Percentiles rank a stretch among this genome's conserved stretches.
These are phyloP conservation scores for Thereva unica DNA, from an alignment of 2,888 invertebrate genomes.

Conservation along the genomic window DNA sequence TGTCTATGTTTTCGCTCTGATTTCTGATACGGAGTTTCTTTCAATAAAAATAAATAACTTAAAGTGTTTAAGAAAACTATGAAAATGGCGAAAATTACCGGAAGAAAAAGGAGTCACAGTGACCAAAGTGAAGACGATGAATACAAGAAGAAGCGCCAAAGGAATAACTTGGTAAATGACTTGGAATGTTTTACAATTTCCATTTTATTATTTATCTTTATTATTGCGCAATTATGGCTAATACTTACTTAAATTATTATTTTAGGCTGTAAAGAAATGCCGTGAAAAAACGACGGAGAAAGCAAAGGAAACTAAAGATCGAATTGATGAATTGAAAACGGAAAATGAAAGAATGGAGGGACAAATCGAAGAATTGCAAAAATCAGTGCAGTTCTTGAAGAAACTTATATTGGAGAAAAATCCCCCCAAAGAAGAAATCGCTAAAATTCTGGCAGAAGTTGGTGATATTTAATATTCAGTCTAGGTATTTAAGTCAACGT, in stretches of 20 bases:
- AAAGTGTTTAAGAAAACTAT: background rate
- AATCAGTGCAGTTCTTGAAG: constrained; percentile 49
- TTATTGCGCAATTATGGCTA: background rate
- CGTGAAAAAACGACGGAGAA: constrained; percentile 54
- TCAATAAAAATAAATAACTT: too few relatives aligned
- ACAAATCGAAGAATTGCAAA: constrained; percentile 49
- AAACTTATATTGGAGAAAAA: constrained; percentile 49
- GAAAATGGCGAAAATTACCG: constrained; percentile 48
- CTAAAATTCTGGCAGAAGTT: constrained; percentile 49
- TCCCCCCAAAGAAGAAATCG: constrained; percentile 46
- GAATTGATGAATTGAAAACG: constrained; percentile 49
- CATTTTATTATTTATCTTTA: background rate
- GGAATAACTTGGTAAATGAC: constrained; percentile 11
- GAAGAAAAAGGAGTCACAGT: constrained; percentile 51
- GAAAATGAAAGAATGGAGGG: constrained; percentile 49
- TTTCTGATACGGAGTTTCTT: too few relatives aligned
- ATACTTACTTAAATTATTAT: background rate
- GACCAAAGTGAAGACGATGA: constrained; percentile 46
- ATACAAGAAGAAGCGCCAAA: constrained; percentile 13
- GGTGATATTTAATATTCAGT: background rate
- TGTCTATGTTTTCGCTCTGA: too few relatives aligned
- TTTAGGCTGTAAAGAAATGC: constrained; percentile 55
- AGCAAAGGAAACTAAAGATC: constrained; percentile 52
- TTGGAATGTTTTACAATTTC: background rate
- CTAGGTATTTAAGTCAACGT: too few relatives aligned